Evolutionary conservation across 2,113 vertebrate genomes (phyloP).

Genomic region (Ciconia maguari): DNA sequence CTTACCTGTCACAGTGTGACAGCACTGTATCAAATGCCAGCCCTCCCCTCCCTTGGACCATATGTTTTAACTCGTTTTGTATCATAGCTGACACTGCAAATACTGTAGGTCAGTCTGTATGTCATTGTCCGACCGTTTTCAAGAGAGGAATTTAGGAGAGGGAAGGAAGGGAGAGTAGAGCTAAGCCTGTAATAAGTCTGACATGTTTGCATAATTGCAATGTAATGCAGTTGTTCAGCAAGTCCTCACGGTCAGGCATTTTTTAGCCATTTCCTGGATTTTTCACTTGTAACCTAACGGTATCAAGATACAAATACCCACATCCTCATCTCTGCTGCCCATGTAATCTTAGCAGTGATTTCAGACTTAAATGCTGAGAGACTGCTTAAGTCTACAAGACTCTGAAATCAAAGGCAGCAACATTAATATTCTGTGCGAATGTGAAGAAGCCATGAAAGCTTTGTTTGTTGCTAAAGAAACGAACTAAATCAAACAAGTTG

Average conservation of each 20-base stretch:
- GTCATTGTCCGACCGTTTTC: not conserved
- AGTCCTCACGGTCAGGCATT: not conserved
- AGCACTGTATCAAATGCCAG: not conserved
- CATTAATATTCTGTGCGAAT: conserved; percentile 20
- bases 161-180: not conserved
- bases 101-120: not conserved
- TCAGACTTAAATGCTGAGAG: not conserved
- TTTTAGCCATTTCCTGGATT: not conserved
- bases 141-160: not conserved
- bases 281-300: not conserved
- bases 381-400: not conserved
- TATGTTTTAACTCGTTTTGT: not conserved
- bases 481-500: conserved; percentile 37
- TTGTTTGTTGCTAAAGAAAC: conserved; percentile 45
- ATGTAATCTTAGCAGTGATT: not conserved
- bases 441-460: conserved; percentile 29
- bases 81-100: not conserved
- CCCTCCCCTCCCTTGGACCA: not conserved
- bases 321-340: not conserved
- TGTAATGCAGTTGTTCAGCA: not conserved
- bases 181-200: not conserved
- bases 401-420: conserved; percentile 3
- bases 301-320: not conserved
- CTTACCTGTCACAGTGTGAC: not conserved
- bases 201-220: not conserved